These are phyloP conservation scores for Drosophila repletoides DNA, from an alignment of 1,140 invertebrate genomes.

Conservation along the genomic window DNA sequence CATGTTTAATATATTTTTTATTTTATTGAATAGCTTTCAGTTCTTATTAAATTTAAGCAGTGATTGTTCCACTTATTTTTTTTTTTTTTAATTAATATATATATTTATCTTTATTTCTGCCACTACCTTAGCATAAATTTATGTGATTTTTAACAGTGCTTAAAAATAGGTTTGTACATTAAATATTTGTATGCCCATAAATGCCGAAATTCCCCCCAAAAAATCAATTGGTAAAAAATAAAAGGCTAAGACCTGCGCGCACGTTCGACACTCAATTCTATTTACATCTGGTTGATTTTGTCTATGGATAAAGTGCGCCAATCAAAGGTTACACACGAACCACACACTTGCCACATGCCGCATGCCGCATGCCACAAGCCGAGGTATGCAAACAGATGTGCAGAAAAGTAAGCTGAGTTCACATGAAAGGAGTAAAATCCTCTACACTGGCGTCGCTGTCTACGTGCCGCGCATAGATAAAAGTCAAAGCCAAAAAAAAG, in stretches of 20 bases:
- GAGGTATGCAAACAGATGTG: conserved; percentile 44
- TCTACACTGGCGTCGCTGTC: conserved; percentile 33
- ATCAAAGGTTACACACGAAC: conserved; percentile 53
- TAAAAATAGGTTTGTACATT: too few species aligned
- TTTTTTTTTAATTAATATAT: too few species aligned
- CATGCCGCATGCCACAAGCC: background rate
- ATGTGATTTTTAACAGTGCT: too few species aligned
- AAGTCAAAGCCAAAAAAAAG: background rate
- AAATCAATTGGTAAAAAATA: conserved; percentile 7
- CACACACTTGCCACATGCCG: conserved; percentile 6
- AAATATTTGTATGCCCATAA: too few species aligned
- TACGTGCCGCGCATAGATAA: conserved; percentile 60
- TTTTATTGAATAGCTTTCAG: too few species aligned
- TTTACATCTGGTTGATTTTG: conserved; percentile 53
- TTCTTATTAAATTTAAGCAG: too few species aligned
- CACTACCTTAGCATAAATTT: too few species aligned
- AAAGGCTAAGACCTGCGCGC: conserved; percentile 30
- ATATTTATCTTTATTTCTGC: too few species aligned
- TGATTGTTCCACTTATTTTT: too few species aligned
- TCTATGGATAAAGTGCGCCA: conserved; percentile 61
- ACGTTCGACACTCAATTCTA: conserved; percentile 58
- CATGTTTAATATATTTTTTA: too few species aligned
- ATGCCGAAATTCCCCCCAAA: too few species aligned
- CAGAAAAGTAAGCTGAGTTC: conserved; percentile 18
- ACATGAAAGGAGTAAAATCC: conserved; percentile 69